Evolutionary conservation across 2,797 vertebrate genomes (phyloP).

Genomic region (Pseudomugil gertrudae): DNA sequence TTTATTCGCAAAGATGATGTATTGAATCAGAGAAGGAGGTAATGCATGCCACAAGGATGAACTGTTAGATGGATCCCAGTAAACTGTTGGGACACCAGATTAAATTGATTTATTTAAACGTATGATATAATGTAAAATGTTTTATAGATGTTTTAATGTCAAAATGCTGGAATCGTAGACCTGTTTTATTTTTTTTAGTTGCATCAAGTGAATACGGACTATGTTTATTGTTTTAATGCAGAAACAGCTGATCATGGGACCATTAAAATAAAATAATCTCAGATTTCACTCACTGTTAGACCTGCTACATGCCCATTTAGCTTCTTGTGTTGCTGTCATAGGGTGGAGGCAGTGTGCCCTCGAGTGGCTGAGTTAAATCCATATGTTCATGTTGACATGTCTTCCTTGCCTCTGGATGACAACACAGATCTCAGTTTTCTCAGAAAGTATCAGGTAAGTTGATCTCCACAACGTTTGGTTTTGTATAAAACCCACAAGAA

Average conservation of each 20-base stretch:
- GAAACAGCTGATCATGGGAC: not conserved
- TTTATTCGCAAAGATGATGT: conserved; percentile 94
- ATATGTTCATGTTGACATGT: conserved; percentile 91
- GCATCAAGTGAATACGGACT: not conserved
- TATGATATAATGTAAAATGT: no score
- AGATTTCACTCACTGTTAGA: not conserved
- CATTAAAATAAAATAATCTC: no score
- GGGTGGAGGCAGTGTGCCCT: conserved; percentile 89
- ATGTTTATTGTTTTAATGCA: not conserved
- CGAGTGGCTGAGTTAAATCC: conserved; percentile 93
- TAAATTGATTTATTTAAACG: no score
- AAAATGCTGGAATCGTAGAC: no score
- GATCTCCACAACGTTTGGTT: not conserved
- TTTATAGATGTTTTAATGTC: no score
- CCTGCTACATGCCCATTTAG: not conserved
- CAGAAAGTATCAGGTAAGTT: conserved; percentile 88
- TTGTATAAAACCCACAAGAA: not conserved
- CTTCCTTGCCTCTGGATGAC: conserved; percentile 83
- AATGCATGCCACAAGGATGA: conserved; percentile 9
- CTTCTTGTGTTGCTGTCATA: conserved; percentile 61
- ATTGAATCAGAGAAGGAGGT: conserved; percentile 89
- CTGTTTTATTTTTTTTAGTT: no score
- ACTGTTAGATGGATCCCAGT: not conserved
- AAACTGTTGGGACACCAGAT: not conserved
- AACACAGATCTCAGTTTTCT: conserved; percentile 91